phyloP scores from a whole-genome alignment of 2,113 vertebrate genomes.

The Noctilio leporinus region DNA sequence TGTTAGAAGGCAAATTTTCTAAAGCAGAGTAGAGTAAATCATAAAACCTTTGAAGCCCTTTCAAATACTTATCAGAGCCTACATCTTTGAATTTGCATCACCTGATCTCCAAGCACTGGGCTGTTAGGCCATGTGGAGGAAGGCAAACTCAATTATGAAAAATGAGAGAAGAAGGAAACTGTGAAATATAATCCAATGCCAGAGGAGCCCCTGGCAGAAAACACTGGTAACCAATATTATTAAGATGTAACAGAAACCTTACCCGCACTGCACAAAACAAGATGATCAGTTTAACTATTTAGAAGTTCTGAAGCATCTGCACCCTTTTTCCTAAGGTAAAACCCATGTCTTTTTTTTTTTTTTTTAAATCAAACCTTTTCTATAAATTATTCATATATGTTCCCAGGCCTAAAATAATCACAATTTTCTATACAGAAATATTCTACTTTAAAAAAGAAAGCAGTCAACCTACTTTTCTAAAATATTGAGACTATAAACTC shows the following conservation, averaged over 20 bases:
- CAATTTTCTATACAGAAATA: not conserved
- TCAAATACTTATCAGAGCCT: not conserved
- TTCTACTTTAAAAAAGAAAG: constrained; percentile 14
- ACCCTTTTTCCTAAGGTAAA: constrained; percentile 28
- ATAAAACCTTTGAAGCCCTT: constrained; percentile 27
- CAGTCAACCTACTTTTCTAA: not conserved
- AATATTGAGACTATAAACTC: not conserved
- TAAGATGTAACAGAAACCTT: constrained; percentile 45
- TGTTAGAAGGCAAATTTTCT: constrained; percentile 20
- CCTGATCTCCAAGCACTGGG: constrained; percentile 32
- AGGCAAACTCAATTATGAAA: constrained; percentile 57
- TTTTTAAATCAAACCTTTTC: not conserved
- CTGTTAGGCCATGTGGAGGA: constrained; percentile 28
- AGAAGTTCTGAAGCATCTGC: not conserved
- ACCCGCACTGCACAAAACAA: not conserved
- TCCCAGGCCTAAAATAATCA: not conserved
- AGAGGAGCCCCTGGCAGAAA: constrained; percentile 46
- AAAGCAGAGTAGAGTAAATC: constrained; percentile 15
- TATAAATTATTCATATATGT: constrained; percentile 29
- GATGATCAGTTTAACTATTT: constrained; percentile 34
- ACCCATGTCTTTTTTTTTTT: not conserved
- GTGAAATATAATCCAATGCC: constrained; percentile 47
- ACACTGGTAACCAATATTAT: constrained; percentile 41
- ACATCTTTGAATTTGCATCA: constrained; percentile 22
- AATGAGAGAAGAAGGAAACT: constrained; percentile 26